Base-by-base conservation (phyloP, 1,140 invertebrate species). In the Drosophila parvula region DNA sequence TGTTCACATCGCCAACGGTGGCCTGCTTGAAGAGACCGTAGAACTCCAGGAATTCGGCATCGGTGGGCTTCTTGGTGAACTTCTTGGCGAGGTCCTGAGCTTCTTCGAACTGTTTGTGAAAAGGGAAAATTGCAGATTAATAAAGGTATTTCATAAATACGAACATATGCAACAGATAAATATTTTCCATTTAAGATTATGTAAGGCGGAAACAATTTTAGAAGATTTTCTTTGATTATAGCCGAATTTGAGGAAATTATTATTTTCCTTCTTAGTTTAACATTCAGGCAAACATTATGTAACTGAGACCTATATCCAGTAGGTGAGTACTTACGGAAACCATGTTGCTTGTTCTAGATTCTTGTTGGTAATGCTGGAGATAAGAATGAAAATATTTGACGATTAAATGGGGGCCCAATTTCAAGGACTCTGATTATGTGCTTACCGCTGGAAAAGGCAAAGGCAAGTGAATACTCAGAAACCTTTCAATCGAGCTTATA, bases 11-110 rank as follows among this genome's bases (percentile, higher is more conserved):
- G 22, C 97, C 97, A 59, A 96, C 93, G 45, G 94, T 95, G 10
- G 94, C 96, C 92, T 98, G 98, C 91, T 98, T 98, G 93, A 93
- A 98, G 0, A 98, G 93, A 2, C 94, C 96, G 91, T 98, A 98
- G 4, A 98, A 84, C 69, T 97, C 95, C 32, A 98, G 93, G 81
- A 98, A 94, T 92, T 98, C 97, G 34, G 94, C 93, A 90, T 98
- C 96, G 5, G 94, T 94, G 9, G 97, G 97, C 60, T 94, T 95
- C 58, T 93, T 94, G 74, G 95, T 95, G 85, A 98, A 94, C 68
- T 94, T 94, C 93, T 96, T 98, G 2, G 97, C 95, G 56, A 95
- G 93, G 59, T 95, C 96, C 48, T 95, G 95, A 34, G 97, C 96
- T 82, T 93, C 93, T n/a, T 95, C 93, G 92, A 98, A 98, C 94